phyloP scores from a whole-genome alignment of 2,113 vertebrate species.

The Bos indicus region DNA sequence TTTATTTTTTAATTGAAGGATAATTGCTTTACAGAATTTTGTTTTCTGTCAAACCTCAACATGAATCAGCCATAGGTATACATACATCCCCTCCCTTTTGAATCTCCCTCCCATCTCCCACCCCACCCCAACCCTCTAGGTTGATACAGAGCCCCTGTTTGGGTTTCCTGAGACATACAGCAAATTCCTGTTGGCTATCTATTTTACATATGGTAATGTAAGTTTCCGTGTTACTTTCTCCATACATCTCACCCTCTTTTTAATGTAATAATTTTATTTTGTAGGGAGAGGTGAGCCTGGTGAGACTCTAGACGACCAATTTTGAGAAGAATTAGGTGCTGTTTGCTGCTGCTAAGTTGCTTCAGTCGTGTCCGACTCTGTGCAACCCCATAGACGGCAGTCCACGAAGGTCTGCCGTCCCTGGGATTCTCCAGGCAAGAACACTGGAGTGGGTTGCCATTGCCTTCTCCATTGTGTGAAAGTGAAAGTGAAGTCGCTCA shows the following conservation, averaged over 20 bases:
- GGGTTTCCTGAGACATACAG: background rate
- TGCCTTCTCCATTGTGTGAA: no score
- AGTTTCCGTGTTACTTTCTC: background rate
- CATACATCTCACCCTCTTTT: background rate
- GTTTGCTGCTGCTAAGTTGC: no score
- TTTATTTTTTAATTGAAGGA: background rate
- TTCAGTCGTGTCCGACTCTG: no score
- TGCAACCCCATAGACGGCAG: no score
- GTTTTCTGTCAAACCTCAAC: background rate
- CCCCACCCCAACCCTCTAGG: background rate
- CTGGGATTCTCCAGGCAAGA: no score
- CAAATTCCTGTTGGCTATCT: background rate
- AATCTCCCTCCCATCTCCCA: background rate
- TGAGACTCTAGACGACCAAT: background rate
- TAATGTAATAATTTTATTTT: background rate
- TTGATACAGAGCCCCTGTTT: background rate
- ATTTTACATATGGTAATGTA: background rate
- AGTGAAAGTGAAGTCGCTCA: no score
- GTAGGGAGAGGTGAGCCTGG: background rate
- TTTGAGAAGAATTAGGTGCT: background rate
- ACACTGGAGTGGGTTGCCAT: no score
- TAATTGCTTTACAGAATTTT: background rate
- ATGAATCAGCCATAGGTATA: background rate
- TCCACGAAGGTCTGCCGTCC: no score
- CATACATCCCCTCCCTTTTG: background rate